Conservation (phyloP, 30 jellyfish, hydroid and myxozoan species). For the Clytia hemisphaerica region DNA sequence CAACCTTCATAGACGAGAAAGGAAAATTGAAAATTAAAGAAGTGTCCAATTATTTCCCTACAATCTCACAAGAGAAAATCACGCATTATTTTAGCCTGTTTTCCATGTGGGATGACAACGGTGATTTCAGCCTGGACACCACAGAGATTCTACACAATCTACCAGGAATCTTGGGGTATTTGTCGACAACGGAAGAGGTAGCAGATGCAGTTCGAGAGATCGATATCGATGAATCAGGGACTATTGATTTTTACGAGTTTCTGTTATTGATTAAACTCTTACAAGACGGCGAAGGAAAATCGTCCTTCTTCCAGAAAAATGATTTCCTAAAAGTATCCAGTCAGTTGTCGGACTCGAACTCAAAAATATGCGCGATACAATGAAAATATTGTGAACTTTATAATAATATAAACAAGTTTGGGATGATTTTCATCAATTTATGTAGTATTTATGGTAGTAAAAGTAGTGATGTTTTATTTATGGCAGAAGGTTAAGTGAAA, state of each 20-base stretch:
- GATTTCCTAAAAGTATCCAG: too few species aligned
- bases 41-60: not conserved
- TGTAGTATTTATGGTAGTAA: too few species aligned
- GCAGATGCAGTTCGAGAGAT: constrained; percentile 70
- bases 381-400: too few species aligned
- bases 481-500: too few species aligned
- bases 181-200: constrained; percentile 21
- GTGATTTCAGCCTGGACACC: constrained; percentile 13
- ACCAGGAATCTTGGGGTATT: constrained; percentile 2
- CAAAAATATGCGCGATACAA: too few species aligned
- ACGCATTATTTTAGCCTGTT: not conserved
- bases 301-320: not conserved
- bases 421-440: too few species aligned
- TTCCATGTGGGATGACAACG: not conserved
- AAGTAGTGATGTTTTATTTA: too few species aligned
- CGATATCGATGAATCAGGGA: constrained; percentile 68
- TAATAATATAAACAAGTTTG: too few species aligned
- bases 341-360: too few species aligned
- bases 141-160: constrained; percentile 13
- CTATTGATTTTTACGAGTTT: constrained; percentile 66
- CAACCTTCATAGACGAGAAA: not conserved
- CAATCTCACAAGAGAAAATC: constrained; percentile 1
- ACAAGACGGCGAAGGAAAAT: constrained; percentile 12
- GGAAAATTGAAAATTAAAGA: constrained; percentile 5
- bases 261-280: constrained; percentile 2